These are phyloP conservation scores for Ctenodactylus gundi DNA, from an alignment of 2,113 vertebrate genomes.

Conservation along the genomic window DNA sequence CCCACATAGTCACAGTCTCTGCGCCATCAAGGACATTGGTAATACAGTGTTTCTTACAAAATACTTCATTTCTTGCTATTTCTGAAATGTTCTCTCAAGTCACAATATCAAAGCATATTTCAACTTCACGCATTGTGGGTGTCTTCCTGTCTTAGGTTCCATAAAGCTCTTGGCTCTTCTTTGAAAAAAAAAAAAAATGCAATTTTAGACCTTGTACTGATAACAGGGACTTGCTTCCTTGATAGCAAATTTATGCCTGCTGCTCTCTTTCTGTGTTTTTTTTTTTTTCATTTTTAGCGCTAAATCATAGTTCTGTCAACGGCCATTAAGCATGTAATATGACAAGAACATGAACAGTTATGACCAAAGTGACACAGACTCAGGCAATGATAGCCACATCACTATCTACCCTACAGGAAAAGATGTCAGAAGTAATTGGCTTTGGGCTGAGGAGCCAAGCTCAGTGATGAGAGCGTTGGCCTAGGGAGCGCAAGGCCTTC, in stretches of 20 bases:
- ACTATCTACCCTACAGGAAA: neutral
- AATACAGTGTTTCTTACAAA: constrained; percentile 24
- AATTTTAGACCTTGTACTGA: constrained; percentile 37
- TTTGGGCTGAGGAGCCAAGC: no score
- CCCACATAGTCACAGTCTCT: neutral
- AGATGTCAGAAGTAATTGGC: neutral
- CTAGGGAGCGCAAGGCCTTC: no score
- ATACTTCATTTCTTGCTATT: neutral
- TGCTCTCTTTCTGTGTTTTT: constrained; percentile 13
- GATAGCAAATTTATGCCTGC: constrained; percentile 19
- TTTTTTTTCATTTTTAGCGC: constrained; percentile 49
- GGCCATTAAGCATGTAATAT: constrained; percentile 20
- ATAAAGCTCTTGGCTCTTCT: constrained; percentile 1
- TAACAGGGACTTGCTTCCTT: constrained; percentile 34
- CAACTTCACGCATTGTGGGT: constrained; percentile 1
- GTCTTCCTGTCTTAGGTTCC: neutral
- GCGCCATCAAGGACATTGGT: constrained; percentile 8
- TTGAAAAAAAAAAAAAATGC: constrained; percentile 42
- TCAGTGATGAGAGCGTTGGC: no score
- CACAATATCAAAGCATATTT: neutral
- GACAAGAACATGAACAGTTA: constrained; percentile 30
- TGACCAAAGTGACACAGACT: constrained; percentile 16
- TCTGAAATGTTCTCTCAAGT: constrained; percentile 30
- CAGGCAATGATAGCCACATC: constrained; percentile 24
- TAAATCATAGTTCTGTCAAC: constrained; percentile 32